Evolutionary conservation across 2,888 invertebrate species (phyloP), one percentile per base, ranked within the genome.

Genomic region (Mamestra brassicae): DNA sequence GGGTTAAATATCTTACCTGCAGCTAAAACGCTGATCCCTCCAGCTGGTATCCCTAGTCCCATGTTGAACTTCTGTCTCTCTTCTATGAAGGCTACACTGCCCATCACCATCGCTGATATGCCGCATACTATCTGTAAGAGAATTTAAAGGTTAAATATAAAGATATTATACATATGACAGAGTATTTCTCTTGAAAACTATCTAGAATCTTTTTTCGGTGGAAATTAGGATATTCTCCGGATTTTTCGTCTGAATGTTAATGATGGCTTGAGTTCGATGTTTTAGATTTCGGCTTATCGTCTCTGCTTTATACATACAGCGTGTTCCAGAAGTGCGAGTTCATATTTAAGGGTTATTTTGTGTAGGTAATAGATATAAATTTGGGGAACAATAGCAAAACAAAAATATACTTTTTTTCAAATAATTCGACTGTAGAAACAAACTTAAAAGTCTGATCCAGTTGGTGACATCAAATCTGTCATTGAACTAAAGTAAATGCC

Each of bases 41-140:
- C 97, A 2, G 97, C 97, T 0, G 97, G 97, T 74, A 97, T 97
- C 0, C 97, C 97, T 1, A 97, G 94, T 0, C 97, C 97, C 94
- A 97, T 96, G 91, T 97, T 97, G 87, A 97, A 96, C 86, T 97
- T 96, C 89, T 97, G 97, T 76, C 97, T 93, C 88, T 97, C 97
- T 85, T 97, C 97, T 80, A 97, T 97, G 88, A 97, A 97, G 6
- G 97, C 97, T 8, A 97, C 97, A 55, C 97, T 97, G 34, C 97
- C 97, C 97, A 97, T 97, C 81, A 97, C 97, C 93, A 97, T 94
- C 0, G 97, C 97, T 52, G 97, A 97, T 87, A 97, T 97, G 1
- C 97, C 97, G 89, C 97, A 97, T 55, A 97, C 97, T 83, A 97
- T 97, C 97, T 97, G 94, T 26, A 92, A 94, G 74, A 81, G 74